A percentile compares a stretch with the other conserved stretches of the same genome.
phyloP scores from a whole-genome alignment of 2,113 vertebrate genomes.

The Psettodes erumei region DNA sequence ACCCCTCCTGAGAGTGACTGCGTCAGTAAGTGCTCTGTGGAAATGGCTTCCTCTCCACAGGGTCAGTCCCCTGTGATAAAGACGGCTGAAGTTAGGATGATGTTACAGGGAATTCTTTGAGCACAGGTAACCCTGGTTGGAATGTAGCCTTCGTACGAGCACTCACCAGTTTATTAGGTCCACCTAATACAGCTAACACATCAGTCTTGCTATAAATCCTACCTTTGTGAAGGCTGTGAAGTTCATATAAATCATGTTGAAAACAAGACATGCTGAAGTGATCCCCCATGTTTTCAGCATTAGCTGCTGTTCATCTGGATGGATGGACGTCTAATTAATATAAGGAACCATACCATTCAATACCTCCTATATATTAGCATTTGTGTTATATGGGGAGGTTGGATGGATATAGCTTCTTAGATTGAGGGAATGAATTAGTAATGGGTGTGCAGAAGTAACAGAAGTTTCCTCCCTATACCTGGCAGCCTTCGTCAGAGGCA shows the following conservation, averaged over 20 bases:
- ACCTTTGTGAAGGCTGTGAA: too few relatives aligned
- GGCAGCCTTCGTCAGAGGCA: background rate
- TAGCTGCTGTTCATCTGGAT: background rate
- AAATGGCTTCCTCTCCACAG: background rate
- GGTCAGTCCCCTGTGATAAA: background rate
- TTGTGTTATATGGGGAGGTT: background rate
- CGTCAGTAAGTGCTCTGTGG: background rate
- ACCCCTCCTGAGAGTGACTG: background rate
- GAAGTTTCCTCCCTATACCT: background rate
- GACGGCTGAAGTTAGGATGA: background rate
- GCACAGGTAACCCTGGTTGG: background rate
- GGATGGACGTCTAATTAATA: background rate
- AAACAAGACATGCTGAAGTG: background rate
- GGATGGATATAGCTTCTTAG: background rate
- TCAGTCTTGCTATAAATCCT: too few relatives aligned
- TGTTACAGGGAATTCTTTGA: background rate
- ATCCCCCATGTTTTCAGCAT: background rate
- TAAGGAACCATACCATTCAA: background rate
- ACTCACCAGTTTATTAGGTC: background rate
- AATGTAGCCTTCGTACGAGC: too few relatives aligned
- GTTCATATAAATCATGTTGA: background rate
- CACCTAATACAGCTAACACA: background rate
- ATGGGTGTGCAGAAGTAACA: background rate
- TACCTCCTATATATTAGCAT: background rate
- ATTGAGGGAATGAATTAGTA: background rate